A percentile compares a stretch with the other conserved stretches of the same genome.
phyloP scores from a whole-genome alignment of 2,797 vertebrate genomes.

The Saxicola maurus region DNA sequence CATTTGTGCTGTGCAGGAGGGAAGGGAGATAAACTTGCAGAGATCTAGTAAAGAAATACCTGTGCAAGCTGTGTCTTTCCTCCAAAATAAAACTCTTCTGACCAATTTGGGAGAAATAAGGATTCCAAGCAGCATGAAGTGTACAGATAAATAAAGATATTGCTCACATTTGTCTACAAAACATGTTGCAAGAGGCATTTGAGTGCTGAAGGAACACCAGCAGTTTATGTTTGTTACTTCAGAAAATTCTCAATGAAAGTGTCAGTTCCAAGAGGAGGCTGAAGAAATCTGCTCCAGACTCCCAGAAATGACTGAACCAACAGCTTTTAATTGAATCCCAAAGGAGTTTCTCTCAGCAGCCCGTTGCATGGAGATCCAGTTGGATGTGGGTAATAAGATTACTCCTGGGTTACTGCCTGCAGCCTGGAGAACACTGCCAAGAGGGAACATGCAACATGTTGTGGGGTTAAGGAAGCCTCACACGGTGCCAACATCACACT shows the following conservation, averaged over 20 bases:
- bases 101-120: background rate
- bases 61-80: background rate
- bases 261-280: slow-evolving; percentile 31
- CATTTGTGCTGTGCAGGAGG: background rate
- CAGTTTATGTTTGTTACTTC: slow-evolving; percentile 53
- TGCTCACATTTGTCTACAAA: background rate
- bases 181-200: background rate
- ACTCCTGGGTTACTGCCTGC: slow-evolving; percentile 74
- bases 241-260: slow-evolving; percentile 51
- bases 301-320: slow-evolving; percentile 37
- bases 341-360: slow-evolving; percentile 51
- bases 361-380: slow-evolving; percentile 66
- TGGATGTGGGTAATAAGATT: slow-evolving; percentile 77
- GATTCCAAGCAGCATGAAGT: background rate
- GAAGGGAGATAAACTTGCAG: background rate
- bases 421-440: slow-evolving; percentile 68
- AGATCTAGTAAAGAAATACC: background rate
- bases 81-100: background rate
- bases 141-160: background rate
- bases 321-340: slow-evolving; percentile 68
- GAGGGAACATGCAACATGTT: slow-evolving; percentile 70
- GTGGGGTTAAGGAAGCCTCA: slow-evolving; percentile 78
- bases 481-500: slow-evolving; percentile 75
- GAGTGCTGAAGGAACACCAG: background rate
- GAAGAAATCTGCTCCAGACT: slow-evolving; percentile 57